Evolutionary conservation across 2,113 vertebrate species (phyloP).

Genomic region (Corvus cornix): DNA sequence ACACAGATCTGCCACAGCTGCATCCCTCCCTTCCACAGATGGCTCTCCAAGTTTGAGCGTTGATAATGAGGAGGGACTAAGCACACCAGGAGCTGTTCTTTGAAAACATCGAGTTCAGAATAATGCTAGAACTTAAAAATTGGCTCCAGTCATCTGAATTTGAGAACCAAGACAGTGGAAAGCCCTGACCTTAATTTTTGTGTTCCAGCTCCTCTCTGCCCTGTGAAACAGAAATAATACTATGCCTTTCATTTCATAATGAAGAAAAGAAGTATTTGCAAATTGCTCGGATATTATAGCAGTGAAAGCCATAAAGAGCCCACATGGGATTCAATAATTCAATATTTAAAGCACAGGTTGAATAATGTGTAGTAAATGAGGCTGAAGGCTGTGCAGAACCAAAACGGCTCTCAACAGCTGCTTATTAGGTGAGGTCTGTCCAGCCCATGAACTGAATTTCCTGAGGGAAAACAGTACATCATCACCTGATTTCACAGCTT

Average conservation of each 20-base stretch:
- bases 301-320: not conserved
- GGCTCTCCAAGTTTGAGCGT: not conserved
- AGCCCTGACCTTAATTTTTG: not conserved
- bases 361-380: conserved; percentile 4
- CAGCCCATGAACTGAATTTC: not conserved
- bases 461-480: not conserved
- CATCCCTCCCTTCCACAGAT: not conserved
- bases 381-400: not conserved
- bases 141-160: not conserved
- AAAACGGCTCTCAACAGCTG: not conserved
- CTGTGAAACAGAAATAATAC: not conserved
- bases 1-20: not conserved
- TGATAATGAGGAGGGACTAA: not conserved
- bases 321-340: not conserved
- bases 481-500: not conserved
- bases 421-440: not conserved
- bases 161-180: not conserved
- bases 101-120: not conserved
- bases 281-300: not conserved
- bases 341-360: not conserved
- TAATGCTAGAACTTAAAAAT: not conserved
- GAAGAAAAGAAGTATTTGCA: not conserved
- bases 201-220: not conserved
- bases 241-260: not conserved
- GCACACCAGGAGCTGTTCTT: not conserved